These are phyloP conservation scores for Eucera pruinosa DNA, from an alignment of 2,888 invertebrate genomes.

Conservation along the genomic window DNA sequence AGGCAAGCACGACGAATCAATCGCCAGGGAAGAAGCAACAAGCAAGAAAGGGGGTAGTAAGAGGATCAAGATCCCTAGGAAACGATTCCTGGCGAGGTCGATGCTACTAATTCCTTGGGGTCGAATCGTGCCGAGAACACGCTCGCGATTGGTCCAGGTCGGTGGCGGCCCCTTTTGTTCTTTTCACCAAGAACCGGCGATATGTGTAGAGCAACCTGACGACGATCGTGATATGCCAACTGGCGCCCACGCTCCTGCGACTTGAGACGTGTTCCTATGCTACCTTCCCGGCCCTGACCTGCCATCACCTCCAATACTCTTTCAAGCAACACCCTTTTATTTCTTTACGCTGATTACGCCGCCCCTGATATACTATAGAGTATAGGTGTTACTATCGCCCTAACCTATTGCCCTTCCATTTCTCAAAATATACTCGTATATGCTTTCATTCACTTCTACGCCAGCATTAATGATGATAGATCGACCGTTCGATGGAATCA, in stretches of 20 bases:
- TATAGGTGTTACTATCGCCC: constrained; percentile 28
- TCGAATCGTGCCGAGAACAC: constrained; percentile 68
- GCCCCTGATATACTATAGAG: constrained; percentile 19
- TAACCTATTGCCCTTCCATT: constrained; percentile 32
- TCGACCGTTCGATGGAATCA: constrained; percentile 21
- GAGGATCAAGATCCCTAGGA: constrained; percentile 62
- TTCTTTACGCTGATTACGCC: constrained; percentile 34
- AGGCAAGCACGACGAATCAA: constrained; percentile 66
- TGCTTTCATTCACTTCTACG: background rate
- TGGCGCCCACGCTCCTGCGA: constrained; percentile 75
- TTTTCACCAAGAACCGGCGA: constrained; percentile 66
- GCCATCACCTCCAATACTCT: constrained; percentile 58
- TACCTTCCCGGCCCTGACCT: constrained; percentile 71
- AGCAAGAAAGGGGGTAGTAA: constrained; percentile 16
- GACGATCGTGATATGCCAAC: constrained; percentile 77
- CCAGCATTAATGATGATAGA: constrained; percentile 42
- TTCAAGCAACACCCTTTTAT: constrained; percentile 57
- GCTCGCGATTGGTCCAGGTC: constrained; percentile 63
- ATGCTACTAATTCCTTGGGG: constrained; percentile 71
- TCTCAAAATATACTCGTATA: constrained; percentile 38
- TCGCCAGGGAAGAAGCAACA: constrained; percentile 42
- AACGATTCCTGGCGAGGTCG: constrained; percentile 66
- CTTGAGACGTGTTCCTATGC: constrained; percentile 64
- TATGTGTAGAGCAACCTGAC: constrained; percentile 72
- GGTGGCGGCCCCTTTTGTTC: constrained; percentile 70